Evolutionary conservation across 2,797 vertebrate genomes (phyloP).

Genomic region (Carapus acus): DNA sequence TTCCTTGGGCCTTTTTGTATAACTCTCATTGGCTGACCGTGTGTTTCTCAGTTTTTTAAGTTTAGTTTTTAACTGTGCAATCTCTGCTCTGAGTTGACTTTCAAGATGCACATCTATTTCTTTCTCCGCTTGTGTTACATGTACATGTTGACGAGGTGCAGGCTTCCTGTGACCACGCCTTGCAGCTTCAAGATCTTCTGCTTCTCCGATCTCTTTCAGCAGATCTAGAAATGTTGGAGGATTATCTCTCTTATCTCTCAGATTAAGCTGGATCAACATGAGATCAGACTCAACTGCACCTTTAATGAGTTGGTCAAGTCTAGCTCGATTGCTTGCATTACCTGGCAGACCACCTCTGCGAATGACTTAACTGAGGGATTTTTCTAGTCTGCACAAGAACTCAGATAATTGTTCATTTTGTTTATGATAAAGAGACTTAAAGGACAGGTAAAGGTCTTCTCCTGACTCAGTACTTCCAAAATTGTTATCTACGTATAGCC

Average conservation of each 20-base stretch:
- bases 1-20: too few relatives aligned
- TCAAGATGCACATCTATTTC: neutral
- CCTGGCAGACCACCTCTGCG: conserved; percentile 10
- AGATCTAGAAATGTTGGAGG: conserved; percentile 20
- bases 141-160: too few relatives aligned
- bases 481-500: conserved; percentile 7
- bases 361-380: too few relatives aligned
- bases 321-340: neutral
- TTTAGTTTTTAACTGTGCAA: too few relatives aligned
- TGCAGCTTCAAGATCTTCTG: conserved; percentile 4
- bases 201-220: neutral
- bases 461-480: conserved; percentile 17
- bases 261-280: conserved; percentile 14
- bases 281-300: conserved; percentile 19
- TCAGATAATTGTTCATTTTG: conserved; percentile 8
- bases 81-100: too few relatives aligned
- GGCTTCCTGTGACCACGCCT: neutral
- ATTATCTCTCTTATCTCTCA: conserved; percentile 13
- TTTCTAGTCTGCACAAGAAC: conserved; percentile 20
- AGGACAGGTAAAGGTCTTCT: conserved; percentile 20
- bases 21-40: too few relatives aligned
- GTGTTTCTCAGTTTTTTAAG: too few relatives aligned
- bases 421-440: conserved; percentile 5
- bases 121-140: too few relatives aligned
- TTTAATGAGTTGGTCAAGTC: conserved; percentile 21